Conservation (phyloP, 2,888 invertebrate genomes). For the Melinaea marsaeus region DNA sequence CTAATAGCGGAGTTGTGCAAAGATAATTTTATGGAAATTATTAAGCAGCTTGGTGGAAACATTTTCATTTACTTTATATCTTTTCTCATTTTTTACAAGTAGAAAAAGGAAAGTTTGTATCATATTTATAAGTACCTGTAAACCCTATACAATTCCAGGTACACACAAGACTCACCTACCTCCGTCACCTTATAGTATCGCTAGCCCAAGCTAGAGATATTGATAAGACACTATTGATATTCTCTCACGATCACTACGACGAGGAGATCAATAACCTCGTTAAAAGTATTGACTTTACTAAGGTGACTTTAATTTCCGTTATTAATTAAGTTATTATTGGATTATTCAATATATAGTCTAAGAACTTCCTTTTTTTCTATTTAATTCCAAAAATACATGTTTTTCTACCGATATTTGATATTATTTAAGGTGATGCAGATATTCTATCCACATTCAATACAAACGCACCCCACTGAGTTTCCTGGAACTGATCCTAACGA, state of each 20-base stretch:
- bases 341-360: too few relatives aligned
- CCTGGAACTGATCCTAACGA: conserved; percentile 97
- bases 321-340: neutral
- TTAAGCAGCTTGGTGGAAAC: too few relatives aligned
- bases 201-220: conserved; percentile 94
- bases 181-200: conserved; percentile 95
- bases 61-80: too few relatives aligned
- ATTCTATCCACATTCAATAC: conserved; percentile 97
- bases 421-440: conserved; percentile 87
- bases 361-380: too few relatives aligned
- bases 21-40: too few relatives aligned
- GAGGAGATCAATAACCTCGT: conserved; percentile 95
- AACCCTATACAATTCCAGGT: conserved; percentile 79
- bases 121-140: too few relatives aligned
- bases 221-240: conserved; percentile 91
- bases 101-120: too few relatives aligned
- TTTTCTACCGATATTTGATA: too few relatives aligned
- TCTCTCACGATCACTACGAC: conserved; percentile 97
- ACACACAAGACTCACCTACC: conserved; percentile 94
- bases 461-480: conserved; percentile 93
- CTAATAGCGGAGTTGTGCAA: too few relatives aligned
- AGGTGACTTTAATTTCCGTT: conserved; percentile 70
- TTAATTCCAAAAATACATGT: too few relatives aligned
- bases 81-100: too few relatives aligned
- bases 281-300: conserved; percentile 94